Evolutionary conservation across 2,888 invertebrate genomes (phyloP).

Genomic region (Blastobasis adustella): DNA sequence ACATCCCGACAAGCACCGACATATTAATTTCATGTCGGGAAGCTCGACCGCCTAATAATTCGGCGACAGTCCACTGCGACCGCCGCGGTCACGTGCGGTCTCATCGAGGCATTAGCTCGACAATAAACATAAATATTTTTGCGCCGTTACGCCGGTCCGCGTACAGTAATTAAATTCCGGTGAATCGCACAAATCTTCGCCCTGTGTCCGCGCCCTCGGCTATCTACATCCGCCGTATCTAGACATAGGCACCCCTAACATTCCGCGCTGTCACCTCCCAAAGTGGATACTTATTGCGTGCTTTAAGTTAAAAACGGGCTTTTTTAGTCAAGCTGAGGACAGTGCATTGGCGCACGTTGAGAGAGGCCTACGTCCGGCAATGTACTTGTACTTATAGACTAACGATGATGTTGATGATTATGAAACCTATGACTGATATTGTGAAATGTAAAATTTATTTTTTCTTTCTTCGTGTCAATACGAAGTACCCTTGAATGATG

Average conservation of each 20-base stretch:
- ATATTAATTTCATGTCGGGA: too few relatives aligned
- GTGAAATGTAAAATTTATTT: too few relatives aligned
- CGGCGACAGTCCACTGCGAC: not conserved
- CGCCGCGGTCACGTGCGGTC: conserved; percentile 40
- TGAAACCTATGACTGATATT: too few relatives aligned
- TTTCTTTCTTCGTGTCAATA: too few relatives aligned
- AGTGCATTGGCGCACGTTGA: too few relatives aligned
- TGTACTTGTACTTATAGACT: too few relatives aligned
- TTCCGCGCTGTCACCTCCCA: not conserved
- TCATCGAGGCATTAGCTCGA: conserved; percentile 56
- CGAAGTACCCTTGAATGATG: too few relatives aligned
- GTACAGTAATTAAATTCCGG: conserved; percentile 70
- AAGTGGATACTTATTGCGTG: not conserved
- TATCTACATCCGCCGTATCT: conserved; percentile 22
- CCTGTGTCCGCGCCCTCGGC: conserved; percentile 32
- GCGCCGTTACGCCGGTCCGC: conserved; percentile 59
- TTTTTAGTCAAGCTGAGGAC: too few relatives aligned
- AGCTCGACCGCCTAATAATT: too few relatives aligned
- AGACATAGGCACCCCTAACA: conserved; percentile 13
- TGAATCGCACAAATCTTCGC: conserved; percentile 69
- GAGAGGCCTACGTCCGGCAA: too few relatives aligned
- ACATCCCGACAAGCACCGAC: too few relatives aligned
- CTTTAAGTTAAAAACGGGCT: not conserved
- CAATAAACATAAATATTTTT: conserved; percentile 75
- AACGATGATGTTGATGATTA: too few relatives aligned